phyloP scores from a whole-genome alignment of 2,113 vertebrate genomes.

The Prietella phreatophila region DNA sequence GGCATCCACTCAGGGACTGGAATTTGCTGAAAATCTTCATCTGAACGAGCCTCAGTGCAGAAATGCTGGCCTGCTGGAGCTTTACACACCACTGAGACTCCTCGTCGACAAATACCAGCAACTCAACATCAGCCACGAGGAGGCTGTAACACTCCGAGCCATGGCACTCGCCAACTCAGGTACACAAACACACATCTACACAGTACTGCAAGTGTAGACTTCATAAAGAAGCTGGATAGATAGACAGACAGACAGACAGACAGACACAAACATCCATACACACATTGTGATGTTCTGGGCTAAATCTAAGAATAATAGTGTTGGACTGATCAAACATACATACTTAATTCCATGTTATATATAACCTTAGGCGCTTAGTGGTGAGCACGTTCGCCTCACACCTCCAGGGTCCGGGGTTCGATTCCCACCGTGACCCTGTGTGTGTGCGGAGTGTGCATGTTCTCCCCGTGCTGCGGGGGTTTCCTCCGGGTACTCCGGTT shows the following conservation, averaged over 20 bases:
- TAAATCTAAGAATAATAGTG: no score
- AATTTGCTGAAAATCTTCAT: conserved; percentile 67
- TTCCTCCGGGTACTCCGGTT: no score
- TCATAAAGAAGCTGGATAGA: not conserved
- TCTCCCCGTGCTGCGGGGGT: no score
- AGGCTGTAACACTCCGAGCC: conserved; percentile 68
- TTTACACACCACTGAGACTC: conserved; percentile 67
- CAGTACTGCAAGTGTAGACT: not conserved
- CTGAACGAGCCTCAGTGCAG: conserved; percentile 61
- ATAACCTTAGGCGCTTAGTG: no score
- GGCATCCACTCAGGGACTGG: conserved; percentile 57
- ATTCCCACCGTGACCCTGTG: no score
- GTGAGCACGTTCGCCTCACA: no score
- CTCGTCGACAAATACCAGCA: conserved; percentile 62
- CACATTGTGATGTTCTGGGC: no score
- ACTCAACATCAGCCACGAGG: conserved; percentile 66
- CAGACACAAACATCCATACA: not conserved
- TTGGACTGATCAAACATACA: not conserved
- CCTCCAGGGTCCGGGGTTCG: no score
- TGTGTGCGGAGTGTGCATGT: no score
- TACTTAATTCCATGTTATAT: not conserved
- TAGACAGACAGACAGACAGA: not conserved
- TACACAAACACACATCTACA: conserved; percentile 44
- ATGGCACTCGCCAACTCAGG: conserved; percentile 72
- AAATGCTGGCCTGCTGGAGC: conserved; percentile 60